Evolutionary conservation across 37 sponge, comb jelly and placozoan genomes (phyloP), one percentile per base, ranked within the genome.

Genomic region (Ephydatia muelleri): DNA sequence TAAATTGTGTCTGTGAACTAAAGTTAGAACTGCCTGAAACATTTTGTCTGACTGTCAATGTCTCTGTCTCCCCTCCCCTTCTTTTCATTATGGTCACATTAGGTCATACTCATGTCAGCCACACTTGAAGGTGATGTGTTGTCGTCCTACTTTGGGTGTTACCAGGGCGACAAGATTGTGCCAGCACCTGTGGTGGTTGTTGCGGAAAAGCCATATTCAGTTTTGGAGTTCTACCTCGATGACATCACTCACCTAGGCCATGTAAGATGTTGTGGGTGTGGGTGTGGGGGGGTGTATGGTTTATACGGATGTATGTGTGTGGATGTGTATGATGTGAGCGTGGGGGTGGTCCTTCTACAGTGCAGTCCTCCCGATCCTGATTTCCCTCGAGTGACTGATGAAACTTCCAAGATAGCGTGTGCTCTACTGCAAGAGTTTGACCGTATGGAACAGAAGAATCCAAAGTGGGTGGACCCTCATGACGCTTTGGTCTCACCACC

Each of bases 31-130:
- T n/a, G n/a, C n/a, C n/a, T n/a, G n/a, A n/a, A n/a, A n/a, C n/a
- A n/a, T n/a, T n/a, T n/a, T n/a, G n/a, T n/a, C n/a, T n/a, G n/a
- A n/a, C n/a, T n/a, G n/a, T n/a, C n/a, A n/a, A n/a, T n/a, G n/a
- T n/a, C n/a, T n/a, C n/a, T n/a, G n/a, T n/a, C n/a, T n/a, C n/a
- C n/a, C n/a, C n/a, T n/a, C n/a, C n/a, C n/a, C n/a, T n/a, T n/a
- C n/a, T n/a, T n/a, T n/a, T n/a, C n/a, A n/a, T n/a, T n/a, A n/a
- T n/a, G n/a, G n/a, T 43, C 47, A 43, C 47, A 43, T 43, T 43
- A 43, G 47, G 8, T 43, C 8, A 43, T 43, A 4, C 85, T 98
- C 35, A 98, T 98, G 98, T 98, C 98, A 35, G 98, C 98, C 28
- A 95, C 98, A 0, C 74, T 98, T 32, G 93, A 95, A 57, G 84